phyloP scores from a whole-genome alignment of 2,888 invertebrate genomes.

The Zaprionus obscuricornis region DNA sequence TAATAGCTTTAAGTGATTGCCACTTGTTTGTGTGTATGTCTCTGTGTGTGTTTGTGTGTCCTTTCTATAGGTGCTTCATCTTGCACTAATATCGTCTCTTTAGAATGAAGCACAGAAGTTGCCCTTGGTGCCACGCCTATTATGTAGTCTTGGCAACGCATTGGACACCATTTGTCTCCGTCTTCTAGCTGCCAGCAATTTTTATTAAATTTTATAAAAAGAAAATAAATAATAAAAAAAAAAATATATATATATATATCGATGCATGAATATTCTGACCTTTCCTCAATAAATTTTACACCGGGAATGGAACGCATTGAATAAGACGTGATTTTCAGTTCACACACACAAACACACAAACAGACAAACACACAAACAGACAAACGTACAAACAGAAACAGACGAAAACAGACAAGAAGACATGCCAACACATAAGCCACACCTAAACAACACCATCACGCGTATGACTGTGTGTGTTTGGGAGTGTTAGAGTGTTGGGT shows the following conservation, averaged over 20 bases:
- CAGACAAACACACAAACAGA: slow-evolving; percentile 1
- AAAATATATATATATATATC: slow-evolving; percentile 35
- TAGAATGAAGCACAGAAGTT: too few relatives aligned
- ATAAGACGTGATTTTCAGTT: slow-evolving; percentile 71
- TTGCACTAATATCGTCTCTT: slow-evolving; percentile 20
- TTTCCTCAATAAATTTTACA: slow-evolving; percentile 67
- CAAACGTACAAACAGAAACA: slow-evolving; percentile 19
- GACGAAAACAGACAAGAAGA: not conserved
- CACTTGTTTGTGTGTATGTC: slow-evolving; percentile 26
- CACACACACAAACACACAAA: slow-evolving; percentile 44
- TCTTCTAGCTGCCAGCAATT: slow-evolving; percentile 57
- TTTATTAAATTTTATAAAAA: slow-evolving; percentile 66
- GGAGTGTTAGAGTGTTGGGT: slow-evolving; percentile 1
- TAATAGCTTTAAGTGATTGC: slow-evolving; percentile 74
- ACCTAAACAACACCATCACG: slow-evolving; percentile 51
- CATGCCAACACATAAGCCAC: slow-evolving; percentile 40
- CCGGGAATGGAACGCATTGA: slow-evolving; percentile 60
- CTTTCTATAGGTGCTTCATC: slow-evolving; percentile 22
- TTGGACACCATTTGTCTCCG: slow-evolving; percentile 65
- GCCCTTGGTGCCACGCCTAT: slow-evolving; percentile 28
- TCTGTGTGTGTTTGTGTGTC: not conserved
- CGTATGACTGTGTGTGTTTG: slow-evolving; percentile 1
- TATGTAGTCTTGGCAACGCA: slow-evolving; percentile 42
- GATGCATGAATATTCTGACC: slow-evolving; percentile 74
- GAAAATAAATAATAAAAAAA: slow-evolving; percentile 12